Evolutionary conservation across 2,888 invertebrate genomes (phyloP), one percentile per base, ranked within the genome.

Genomic region (Rhodophaea formosa): DNA sequence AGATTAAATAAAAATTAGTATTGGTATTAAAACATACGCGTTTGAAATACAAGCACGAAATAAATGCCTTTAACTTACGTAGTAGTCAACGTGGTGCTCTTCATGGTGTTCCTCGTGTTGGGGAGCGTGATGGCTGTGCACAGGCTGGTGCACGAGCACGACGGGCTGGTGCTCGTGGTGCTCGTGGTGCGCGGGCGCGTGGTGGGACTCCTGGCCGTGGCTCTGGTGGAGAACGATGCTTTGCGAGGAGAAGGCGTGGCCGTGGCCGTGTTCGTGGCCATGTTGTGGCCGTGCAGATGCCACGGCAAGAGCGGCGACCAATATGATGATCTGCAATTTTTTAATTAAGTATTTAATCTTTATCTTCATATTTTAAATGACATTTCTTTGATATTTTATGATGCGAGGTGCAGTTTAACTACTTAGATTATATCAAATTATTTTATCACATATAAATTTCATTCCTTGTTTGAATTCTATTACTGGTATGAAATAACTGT

Each of bases 221-320:
- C 62, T 75, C 72, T 78, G 78, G 66, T 73, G 73, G 51, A 82
- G 69, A 17, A 75, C 72, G 14, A 78, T 68, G 61, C 66, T 75
- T 53, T 78, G 79, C 0, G 75, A 78, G 1, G 79, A 82, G 43
- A 67, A 65, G 1, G 74, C 78, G 29, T 70, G 69, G 7, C 70
- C 70, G 42, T 74, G 65, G 0, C 68, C 69, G 12, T 23, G 23
- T 5, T 77, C 70, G 10, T 77, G 64, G 0, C 63, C 69, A 16
- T 70, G 51, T 30, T 75, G 77, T 0, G 76, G 72, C 0, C 73
- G 70, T 63, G 71, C 75, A 51, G 61, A 59, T n/a, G 70, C 67
- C 6, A 68, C 63, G 3, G 67, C 68, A 8, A 73, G 15, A 7
- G 63, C 49, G 14, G 61, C 65, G 17, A 61, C 62, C 8, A 71